A percentile compares a stretch with the other conserved stretches of the same genome.
Conservation (phyloP, 1,140 invertebrate species). For the Magallana gigas region DNA sequence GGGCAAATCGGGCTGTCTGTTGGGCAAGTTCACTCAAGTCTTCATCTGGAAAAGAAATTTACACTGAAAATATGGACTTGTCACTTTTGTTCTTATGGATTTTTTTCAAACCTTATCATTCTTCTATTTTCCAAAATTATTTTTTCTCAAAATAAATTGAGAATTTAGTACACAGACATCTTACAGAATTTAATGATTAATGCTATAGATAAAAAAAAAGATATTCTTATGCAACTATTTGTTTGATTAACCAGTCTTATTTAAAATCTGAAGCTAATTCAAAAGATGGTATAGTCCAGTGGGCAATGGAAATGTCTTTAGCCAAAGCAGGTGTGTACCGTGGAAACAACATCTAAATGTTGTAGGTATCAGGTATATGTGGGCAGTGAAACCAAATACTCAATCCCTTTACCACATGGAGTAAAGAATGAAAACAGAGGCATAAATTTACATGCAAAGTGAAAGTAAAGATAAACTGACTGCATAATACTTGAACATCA, state of each 20-base stretch:
- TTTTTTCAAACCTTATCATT: neutral
- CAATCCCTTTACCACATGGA: neutral
- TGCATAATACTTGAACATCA: neutral
- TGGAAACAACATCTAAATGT: neutral
- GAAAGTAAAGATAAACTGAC: neutral
- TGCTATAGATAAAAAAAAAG: too few species aligned
- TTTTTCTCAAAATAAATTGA: too few species aligned
- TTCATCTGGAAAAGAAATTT: constrained; percentile 21
- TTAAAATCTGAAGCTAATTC: too few species aligned
- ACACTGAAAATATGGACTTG: neutral
- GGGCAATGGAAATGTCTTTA: neutral
- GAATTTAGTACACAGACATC: too few species aligned
- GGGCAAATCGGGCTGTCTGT: constrained; percentile 76
- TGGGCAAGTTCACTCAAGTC: constrained; percentile 75
- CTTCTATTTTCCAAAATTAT: too few species aligned
- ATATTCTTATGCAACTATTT: too few species aligned
- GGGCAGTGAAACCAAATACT: neutral
- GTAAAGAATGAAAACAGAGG: neutral
- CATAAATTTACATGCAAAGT: neutral
- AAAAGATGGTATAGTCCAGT: too few species aligned
- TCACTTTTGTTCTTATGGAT: neutral
- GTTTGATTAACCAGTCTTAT: too few species aligned
- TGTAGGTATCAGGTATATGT: neutral
- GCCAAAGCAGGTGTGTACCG: neutral
- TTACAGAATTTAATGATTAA: too few species aligned